Base-by-base conservation (phyloP, 2,113 vertebrate species). In the Heterochromis multidens region DNA sequence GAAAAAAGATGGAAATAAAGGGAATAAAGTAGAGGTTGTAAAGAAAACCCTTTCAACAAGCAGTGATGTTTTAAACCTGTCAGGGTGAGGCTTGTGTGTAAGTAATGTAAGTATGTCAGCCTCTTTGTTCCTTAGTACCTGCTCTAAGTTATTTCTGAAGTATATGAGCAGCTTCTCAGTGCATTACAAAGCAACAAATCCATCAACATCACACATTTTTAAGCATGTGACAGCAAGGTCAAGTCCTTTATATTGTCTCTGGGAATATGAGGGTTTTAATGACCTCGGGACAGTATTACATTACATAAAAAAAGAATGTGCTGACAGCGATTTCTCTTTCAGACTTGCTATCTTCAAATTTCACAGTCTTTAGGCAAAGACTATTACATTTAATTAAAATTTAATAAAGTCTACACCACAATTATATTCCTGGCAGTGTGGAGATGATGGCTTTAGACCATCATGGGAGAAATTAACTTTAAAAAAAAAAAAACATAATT, bases 1-100 rank as follows among this genome's bases (percentile, higher is more conserved):
- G 67, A 77, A 85, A 80, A 81, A 87, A 76, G 56, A 86, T 49
- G 23, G 23, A 65, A 84, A 88, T 88, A 94, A 91, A 89, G 74
- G 87, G 77, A 78, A 90, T 87, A 88, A 88, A 92, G 12, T 14
- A 16, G 67, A 84, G 9, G 29, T 1, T 70, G 35, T 27, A 57
- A 57, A 89, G 72, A 79, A 88, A 91, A 82, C 43, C 85, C 87
- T 88, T 89, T 89, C 79, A 62, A n/a, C 9, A 58, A 72, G 79
- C 56, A 17, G 58, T 6, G 56, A 74, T 80, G 54, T 86, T 91
- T 92, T 77, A 87, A 86, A 91, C 19, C 83, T 80, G 87, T 88
- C 91, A 88, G 56, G 27, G 52, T 58, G 77, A 31, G 37, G 43
- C 6, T 76, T 33, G 31, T 76, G 79, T 35, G 25, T 11, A 79